Percentiles rank a stretch among this genome's conserved stretches.
These are phyloP conservation scores for Siphlonurus alternatus DNA, from an alignment of 2,888 invertebrate genomes.

Conservation along the genomic window DNA sequence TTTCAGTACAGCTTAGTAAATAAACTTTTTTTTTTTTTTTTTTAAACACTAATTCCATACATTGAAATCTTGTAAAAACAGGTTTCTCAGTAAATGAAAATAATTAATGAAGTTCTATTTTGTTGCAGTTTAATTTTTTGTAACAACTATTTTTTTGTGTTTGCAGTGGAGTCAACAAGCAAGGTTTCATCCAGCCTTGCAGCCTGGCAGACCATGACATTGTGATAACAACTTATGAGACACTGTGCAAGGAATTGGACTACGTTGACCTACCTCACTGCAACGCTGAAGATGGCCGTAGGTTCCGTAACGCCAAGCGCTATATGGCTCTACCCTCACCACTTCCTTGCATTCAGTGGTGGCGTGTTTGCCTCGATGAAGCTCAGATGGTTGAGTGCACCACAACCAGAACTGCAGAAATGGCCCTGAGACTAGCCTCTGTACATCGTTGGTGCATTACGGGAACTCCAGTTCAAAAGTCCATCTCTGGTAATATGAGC, in stretches of 20 bases:
- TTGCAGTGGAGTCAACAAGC: constrained; percentile 30
- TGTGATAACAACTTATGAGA: constrained; percentile 52
- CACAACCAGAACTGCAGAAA: constrained; percentile 37
- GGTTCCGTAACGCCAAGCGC: constrained; percentile 38
- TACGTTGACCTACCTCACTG: constrained; percentile 34
- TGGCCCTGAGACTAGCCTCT: constrained; percentile 39
- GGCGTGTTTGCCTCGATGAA: constrained; percentile 62
- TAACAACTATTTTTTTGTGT: too few species aligned
- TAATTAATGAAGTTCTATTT: too few species aligned
- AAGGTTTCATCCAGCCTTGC: constrained; percentile 41
- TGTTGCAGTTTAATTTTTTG: neutral
- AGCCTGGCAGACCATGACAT: constrained; percentile 46
- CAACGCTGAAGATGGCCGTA: constrained; percentile 24
- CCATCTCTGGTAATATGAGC: constrained; percentile 29
- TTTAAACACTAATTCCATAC: too few species aligned
- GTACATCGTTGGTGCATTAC: constrained; percentile 56
- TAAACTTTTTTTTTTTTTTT: too few species aligned
- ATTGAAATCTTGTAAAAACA: too few species aligned
- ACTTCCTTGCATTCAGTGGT: constrained; percentile 51
- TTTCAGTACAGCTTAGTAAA: constrained; percentile 14
- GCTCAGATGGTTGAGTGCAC: constrained; percentile 59
- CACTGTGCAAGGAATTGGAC: constrained; percentile 42
- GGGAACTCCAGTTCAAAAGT: constrained; percentile 51
- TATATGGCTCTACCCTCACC: constrained; percentile 48
- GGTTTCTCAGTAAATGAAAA: too few species aligned